Evolutionary conservation across 1,140 invertebrate species (phyloP), one percentile per base, ranked within the genome.

Genomic region (Laupala kohalensis): DNA sequence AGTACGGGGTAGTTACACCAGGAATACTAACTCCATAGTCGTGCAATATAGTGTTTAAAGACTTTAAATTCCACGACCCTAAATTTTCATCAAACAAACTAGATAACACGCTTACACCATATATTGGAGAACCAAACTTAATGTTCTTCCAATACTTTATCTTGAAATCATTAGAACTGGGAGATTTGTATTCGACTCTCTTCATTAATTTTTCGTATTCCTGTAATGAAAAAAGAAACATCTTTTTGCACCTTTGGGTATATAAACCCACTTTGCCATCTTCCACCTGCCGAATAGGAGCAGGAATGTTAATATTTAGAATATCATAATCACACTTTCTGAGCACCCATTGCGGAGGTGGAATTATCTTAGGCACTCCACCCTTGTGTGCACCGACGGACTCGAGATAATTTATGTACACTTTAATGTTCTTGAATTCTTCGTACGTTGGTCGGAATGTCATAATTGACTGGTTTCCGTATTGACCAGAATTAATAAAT

Each of bases 111-210:
- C 99, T 96, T 15, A 96, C 95, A 2, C 95, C 96, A 80, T 98
- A 98, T 73, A 97, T 92, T 0, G 95, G 93, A 4, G 93, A 87
- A 29, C 92, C 89, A 75, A 94, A 95, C 0, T 91, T 92, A 4
- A 97, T 90, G 77, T 97, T 97, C 75, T 97, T 98, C 97, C 97
- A 99, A 80, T 98, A 99, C 77, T 97, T 97, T 23, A 96, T 82
- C 78, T 99, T 96, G 25, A 98, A 79, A 78, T 98, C 96, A 76
- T 98, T 94, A 80, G 91, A 96, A 25, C 83, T 84, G 0, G 96
- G 96, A 0, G 95, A 95, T 66, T 84, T 85, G 78, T 95, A 95
- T 70, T 89, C 84, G 74, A 67, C 77, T 75, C 80, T 84, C 62
- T 86, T 82, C 0, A 96, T 95, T 74, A 98, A 77, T 65, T 92